Evolutionary conservation across 37 sponge, comb jelly and placozoan species (phyloP).

Genomic region (Trichoplax adhaerens): DNA sequence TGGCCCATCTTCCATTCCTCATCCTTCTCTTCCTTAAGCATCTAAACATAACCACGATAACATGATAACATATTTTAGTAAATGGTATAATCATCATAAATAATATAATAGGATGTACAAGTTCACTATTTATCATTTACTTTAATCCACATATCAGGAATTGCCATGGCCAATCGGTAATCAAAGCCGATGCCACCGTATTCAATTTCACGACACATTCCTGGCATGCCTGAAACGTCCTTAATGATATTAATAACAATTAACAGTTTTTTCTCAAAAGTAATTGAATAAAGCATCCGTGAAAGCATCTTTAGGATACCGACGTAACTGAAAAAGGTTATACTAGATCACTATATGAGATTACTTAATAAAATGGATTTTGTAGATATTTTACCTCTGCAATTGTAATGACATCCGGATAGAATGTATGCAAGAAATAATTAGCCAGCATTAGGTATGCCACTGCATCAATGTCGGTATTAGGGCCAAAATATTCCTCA

Average conservation of each 20-base stretch:
- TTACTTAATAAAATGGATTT: neutral
- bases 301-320: too few relatives aligned
- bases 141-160: constrained; percentile 96
- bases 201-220: constrained; percentile 36
- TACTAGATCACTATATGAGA: neutral
- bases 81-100: neutral
- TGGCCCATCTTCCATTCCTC: constrained; percentile 74
- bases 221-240: constrained; percentile 32
- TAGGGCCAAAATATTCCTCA: constrained; percentile 68
- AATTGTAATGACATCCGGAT: constrained; percentile 59
- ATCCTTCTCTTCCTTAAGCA: constrained; percentile 78
- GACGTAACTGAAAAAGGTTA: neutral
- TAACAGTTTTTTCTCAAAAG: neutral
- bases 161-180: constrained; percentile 91
- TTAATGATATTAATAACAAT: neutral
- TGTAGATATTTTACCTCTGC: constrained; percentile 75
- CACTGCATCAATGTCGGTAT: constrained; percentile 55
- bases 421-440: constrained; percentile 48
- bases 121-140: neutral
- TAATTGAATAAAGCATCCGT: neutral
- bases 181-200: constrained; percentile 85
- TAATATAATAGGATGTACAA: neutral
- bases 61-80: neutral
- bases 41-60: neutral
- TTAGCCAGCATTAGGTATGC: constrained; percentile 85